phyloP scores from a whole-genome alignment of 2,113 vertebrate genomes.

The Verasper variegatus region DNA sequence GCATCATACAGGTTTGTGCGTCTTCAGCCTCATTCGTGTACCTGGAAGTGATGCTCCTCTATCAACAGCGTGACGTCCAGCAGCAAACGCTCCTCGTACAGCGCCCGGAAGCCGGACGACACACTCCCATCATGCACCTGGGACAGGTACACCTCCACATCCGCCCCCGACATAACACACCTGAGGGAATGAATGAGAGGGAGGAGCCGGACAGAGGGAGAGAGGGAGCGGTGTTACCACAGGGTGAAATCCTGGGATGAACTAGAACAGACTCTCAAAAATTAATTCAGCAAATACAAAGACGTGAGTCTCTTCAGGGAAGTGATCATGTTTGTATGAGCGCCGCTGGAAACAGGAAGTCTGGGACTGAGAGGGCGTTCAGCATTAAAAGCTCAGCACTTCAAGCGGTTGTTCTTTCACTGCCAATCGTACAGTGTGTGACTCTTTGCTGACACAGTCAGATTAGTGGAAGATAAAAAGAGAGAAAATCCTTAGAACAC shows the following conservation, averaged over 20 bases:
- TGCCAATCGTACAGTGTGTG: neutral
- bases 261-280: neutral
- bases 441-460: neutral
- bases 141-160: constrained; percentile 99
- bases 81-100: constrained; percentile 97
- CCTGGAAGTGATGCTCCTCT: constrained; percentile 98
- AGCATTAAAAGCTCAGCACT: constrained; percentile 38
- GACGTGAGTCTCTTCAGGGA: neutral
- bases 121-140: constrained; percentile 98
- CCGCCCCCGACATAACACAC: constrained; percentile 99
- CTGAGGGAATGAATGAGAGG: constrained; percentile 69
- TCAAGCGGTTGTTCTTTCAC: constrained; percentile 16
- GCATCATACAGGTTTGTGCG: too few species aligned
- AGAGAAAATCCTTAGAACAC: neutral
- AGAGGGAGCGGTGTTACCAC: neutral
- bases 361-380: constrained; percentile 21
- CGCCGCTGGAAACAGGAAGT: constrained; percentile 13
- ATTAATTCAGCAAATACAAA: constrained; percentile 3
- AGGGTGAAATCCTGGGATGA: neutral
- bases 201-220: neutral
- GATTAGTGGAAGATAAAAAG: too few species aligned
- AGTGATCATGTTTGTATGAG: neutral
- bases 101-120: constrained; percentile 97
- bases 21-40: constrained; percentile 7
- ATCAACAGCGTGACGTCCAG: constrained; percentile 98